Percentiles rank a stretch among this genome's conserved stretches.
Evolutionary conservation across 2,797 vertebrate species (phyloP).

Genomic region (Emydoidea blandingii): DNA sequence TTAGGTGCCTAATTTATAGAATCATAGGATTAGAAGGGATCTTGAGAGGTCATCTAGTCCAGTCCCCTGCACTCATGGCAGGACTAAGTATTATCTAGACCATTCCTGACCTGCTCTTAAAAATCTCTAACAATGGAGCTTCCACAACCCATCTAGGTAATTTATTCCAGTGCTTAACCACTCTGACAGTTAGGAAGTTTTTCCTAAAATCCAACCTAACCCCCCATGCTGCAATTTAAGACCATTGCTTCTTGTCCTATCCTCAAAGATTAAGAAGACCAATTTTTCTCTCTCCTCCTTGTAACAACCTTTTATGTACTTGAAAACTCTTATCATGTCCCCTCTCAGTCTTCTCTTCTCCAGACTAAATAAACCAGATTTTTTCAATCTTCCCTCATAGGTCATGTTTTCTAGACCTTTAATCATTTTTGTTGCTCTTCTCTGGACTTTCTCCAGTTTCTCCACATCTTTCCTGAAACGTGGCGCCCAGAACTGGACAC

Average conservation of each 20-base stretch:
- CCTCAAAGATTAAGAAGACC: too few species aligned
- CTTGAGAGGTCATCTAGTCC: neutral
- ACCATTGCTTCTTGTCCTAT: too few species aligned
- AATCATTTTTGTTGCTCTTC: neutral
- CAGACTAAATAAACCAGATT: neutral
- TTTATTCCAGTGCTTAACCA: too few species aligned
- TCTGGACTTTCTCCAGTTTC: neutral
- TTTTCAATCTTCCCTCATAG: neutral
- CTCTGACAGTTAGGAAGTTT: too few species aligned
- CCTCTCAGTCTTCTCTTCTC: neutral
- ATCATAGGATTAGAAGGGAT: neutral
- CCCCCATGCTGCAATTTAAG: too few species aligned
- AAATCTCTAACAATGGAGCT: too few species aligned
- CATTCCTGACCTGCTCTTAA: too few species aligned
- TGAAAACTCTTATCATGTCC: neutral
- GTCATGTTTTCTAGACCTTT: too few species aligned
- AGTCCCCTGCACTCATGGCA: neutral
- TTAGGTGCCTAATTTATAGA: neutral
- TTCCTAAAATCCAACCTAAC: too few species aligned
- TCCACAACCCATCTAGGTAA: too few species aligned
- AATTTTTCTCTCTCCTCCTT: too few species aligned
- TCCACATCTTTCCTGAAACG: neutral
- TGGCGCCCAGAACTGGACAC: neutral
- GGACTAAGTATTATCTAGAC: neutral
- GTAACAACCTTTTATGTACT: too few species aligned